Evolutionary conservation across 2,113 vertebrate genomes (phyloP), one percentile per base, ranked within the genome.

Genomic region (Vimba vimba): DNA sequence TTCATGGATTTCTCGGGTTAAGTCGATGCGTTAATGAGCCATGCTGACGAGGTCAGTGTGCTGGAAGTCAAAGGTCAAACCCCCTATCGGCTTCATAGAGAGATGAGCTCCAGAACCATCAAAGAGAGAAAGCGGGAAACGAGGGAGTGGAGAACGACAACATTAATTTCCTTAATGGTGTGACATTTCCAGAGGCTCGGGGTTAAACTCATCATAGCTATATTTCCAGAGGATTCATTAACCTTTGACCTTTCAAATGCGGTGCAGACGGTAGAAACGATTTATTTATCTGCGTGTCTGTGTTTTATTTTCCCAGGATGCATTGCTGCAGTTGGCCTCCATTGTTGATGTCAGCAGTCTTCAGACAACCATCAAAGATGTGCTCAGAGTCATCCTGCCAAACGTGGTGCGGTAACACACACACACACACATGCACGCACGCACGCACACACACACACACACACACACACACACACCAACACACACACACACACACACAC

Each of bases 241-340:
- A 86, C 21, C n/a, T 39, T 19, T 36, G 33, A 71, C 64, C 83
- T 33, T 68, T 85, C 25, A 4, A 21, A 45, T n/a, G 17, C 23
- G 4, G 9, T n/a, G 3, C 19, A 10, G 15, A 43, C 11, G 19
- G 47, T 21, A 21, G 39, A 39, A 66, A 19, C 52, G 10, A 74
- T 79, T 71, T 52, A 17, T 79, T 80, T 27, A 21, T 36, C 69
- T 84, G 15, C 73, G 55, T 85, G 15, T 9, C 73, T 71, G 87
- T 79, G 87, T 83, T 91, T 84, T 62, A 90, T 83, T 88, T 85
- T 91, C 92, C 30, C 91, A 96, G 96, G 95, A 96, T 78, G 95
- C 94, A 57, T 89, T 97, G 89, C 93, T 97, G 89, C 94, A 86
- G 84, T 90, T 97, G 36, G 95, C 96, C 0, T 94, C 96, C 0